phyloP scores from a whole-genome alignment of 2,888 invertebrate genomes.

The Amphipyra tragopoginis region DNA sequence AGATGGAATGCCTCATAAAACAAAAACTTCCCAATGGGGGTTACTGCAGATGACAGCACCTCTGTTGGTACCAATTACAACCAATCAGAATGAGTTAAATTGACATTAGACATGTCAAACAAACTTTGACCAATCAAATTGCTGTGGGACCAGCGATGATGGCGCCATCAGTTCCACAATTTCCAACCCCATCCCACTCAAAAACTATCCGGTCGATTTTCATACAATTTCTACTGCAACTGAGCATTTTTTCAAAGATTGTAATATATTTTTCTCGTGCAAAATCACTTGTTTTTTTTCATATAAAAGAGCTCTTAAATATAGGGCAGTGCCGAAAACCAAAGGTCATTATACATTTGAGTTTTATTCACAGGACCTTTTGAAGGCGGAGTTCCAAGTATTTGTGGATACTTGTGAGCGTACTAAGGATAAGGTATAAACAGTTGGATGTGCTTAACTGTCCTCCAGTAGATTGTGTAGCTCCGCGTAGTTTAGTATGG shows the following conservation, averaged over 20 bases:
- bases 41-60: too few relatives aligned
- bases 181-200: too few relatives aligned
- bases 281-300: slow-evolving; percentile 5
- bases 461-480: slow-evolving; percentile 94
- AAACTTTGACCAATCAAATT: too few relatives aligned
- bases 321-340: slow-evolving; percentile 25
- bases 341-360: slow-evolving; percentile 35
- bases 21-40: too few relatives aligned
- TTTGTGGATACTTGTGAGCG: slow-evolving; percentile 20
- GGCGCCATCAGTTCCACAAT: too few relatives aligned
- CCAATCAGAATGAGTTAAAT: too few relatives aligned
- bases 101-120: too few relatives aligned
- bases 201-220: too few relatives aligned
- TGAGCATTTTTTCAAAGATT: not conserved
- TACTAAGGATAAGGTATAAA: slow-evolving; percentile 31
- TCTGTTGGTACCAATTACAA: too few relatives aligned
- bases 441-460: slow-evolving; percentile 75
- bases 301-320: slow-evolving; percentile 52
- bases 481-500: slow-evolving; percentile 96
- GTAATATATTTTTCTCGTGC: not conserved
- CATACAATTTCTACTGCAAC: too few relatives aligned
- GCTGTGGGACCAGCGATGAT: too few relatives aligned
- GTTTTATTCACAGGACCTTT: slow-evolving; percentile 56
- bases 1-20: slow-evolving; percentile 7
- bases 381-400: slow-evolving; percentile 47